Evolutionary conservation across 2,888 invertebrate species (phyloP).

Genomic region (Glaucopsyche alexis): DNA sequence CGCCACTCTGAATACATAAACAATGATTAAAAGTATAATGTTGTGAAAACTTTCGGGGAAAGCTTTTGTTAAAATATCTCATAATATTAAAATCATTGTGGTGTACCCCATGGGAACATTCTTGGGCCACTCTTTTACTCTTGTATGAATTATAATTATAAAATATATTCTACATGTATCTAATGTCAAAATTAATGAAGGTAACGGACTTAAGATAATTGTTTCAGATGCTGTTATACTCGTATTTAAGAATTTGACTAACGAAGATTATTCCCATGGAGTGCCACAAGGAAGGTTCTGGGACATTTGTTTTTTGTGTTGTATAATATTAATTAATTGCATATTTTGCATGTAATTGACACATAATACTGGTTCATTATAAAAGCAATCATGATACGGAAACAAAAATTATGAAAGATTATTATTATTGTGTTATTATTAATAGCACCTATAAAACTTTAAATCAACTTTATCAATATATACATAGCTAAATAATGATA

Average conservation of each 20-base stretch:
- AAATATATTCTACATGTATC: neutral
- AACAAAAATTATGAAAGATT: too few relatives aligned
- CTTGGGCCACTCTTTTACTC: neutral
- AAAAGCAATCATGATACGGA: too few relatives aligned
- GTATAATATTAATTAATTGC: neutral
- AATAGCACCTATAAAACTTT: too few relatives aligned
- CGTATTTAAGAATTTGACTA: neutral
- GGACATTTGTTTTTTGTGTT: neutral
- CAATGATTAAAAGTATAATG: slow-evolving; percentile 11
- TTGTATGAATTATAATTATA: neutral
- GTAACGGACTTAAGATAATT: neutral
- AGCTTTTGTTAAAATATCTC: slow-evolving; percentile 5
- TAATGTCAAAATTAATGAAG: neutral
- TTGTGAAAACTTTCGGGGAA: neutral
- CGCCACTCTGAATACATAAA: slow-evolving; percentile 20
- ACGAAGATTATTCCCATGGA: slow-evolving; percentile 1
- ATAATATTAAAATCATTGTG: neutral
- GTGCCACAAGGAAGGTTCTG: neutral
- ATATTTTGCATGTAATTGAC: too few relatives aligned
- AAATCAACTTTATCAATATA: too few relatives aligned
- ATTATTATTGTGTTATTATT: too few relatives aligned
- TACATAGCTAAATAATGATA: too few relatives aligned
- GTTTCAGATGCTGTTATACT: neutral
- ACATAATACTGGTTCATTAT: too few relatives aligned
- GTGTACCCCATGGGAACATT: slow-evolving; percentile 6